These are phyloP conservation scores for Brotula barbata DNA, from an alignment of 2,797 vertebrate species.

Conservation along the genomic window DNA sequence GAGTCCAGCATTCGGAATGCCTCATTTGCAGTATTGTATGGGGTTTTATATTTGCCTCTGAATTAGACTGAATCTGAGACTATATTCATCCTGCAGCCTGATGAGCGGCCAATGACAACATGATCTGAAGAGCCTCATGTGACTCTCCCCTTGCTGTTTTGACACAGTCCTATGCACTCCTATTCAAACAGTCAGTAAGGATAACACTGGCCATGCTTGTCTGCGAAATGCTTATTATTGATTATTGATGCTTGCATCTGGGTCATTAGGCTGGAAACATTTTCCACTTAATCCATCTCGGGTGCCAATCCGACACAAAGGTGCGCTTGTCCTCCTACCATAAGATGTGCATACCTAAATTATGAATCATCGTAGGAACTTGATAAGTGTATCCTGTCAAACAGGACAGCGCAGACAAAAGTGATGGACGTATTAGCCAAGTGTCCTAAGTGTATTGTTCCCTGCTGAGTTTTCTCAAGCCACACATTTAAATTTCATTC, in stretches of 20 bases:
- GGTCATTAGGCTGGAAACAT: neutral
- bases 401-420: constrained; percentile 11
- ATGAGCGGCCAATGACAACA: constrained; percentile 22
- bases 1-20: too few relatives aligned
- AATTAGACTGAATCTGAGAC: neutral
- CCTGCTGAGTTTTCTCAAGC: neutral
- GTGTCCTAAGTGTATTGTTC: too few relatives aligned
- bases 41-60: too few relatives aligned
- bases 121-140: constrained; percentile 16
- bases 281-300: too few relatives aligned
- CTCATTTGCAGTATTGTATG: too few relatives aligned
- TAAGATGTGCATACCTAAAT: too few relatives aligned
- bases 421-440: neutral
- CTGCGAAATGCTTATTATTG: neutral
- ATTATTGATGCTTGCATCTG: neutral
- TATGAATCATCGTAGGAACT: too few relatives aligned
- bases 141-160: neutral
- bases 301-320: too few relatives aligned
- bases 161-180: constrained; percentile 12
- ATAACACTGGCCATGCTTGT: neutral
- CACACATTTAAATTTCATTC: constrained; percentile 56
- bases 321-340: too few relatives aligned
- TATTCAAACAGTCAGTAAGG: constrained; percentile 31
- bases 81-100: neutral
- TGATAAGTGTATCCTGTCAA: constrained; percentile 37